Percentiles rank a stretch among this genome's conserved stretches.
Conservation (phyloP, 2,888 invertebrate genomes). For the Philopedon plagiatum region DNA sequence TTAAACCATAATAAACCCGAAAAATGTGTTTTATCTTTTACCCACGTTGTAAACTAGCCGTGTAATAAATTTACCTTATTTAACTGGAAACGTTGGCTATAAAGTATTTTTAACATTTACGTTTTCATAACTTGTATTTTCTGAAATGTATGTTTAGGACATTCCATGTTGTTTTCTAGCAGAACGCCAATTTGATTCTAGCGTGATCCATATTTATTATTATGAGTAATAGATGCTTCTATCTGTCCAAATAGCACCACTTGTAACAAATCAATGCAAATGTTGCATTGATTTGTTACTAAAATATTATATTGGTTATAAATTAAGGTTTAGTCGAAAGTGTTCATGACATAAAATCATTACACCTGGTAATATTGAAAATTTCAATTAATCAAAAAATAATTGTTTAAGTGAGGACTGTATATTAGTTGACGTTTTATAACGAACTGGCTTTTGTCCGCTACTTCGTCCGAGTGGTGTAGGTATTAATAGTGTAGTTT, state of each 20-base stretch:
- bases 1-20: background rate
- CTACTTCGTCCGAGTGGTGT: no score
- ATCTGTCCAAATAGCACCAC: constrained; percentile 27
- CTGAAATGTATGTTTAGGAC: constrained; percentile 29
- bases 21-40: constrained; percentile 12
- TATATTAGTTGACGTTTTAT: no score
- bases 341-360: background rate
- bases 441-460: no score
- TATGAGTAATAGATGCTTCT: constrained; percentile 12
- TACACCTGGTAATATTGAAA: background rate
- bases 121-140: constrained; percentile 32
- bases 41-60: background rate
- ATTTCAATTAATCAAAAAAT: no score
- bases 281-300: no score
- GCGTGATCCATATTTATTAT: constrained; percentile 31
- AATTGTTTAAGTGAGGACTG: no score
- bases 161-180: constrained; percentile 31
- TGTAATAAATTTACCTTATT: constrained; percentile 14
- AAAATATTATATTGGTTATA: constrained; percentile 11
- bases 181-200: constrained; percentile 24
- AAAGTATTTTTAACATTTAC: constrained; percentile 20
- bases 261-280: constrained; percentile 27
- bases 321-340: background rate
- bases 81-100: constrained; percentile 6
- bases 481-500: no score